Conservation (phyloP, 2,113 vertebrate species). For the Perognathus longimembris region DNA sequence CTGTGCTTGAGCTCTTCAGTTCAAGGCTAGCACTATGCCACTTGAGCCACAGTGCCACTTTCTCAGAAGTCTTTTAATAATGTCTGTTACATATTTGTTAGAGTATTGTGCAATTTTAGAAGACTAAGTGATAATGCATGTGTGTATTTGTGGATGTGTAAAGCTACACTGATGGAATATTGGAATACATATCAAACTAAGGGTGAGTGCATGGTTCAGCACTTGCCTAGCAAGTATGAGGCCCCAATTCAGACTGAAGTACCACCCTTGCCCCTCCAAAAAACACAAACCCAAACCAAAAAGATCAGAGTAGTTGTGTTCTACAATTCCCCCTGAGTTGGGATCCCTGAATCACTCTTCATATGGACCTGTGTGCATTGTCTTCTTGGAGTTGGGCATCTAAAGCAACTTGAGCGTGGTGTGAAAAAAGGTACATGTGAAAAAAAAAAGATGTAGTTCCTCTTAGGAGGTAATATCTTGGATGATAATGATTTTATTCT, state of each 20-base stretch:
- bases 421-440: background rate
- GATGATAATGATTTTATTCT: conserved; percentile 11
- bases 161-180: background rate
- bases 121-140: background rate
- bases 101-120: conserved; percentile 33
- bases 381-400: background rate
- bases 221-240: no score
- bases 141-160: conserved; percentile 9
- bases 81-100: background rate
- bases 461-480: background rate
- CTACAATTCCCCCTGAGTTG: background rate
- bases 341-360: background rate
- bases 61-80: no score
- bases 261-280: no score
- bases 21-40: no score
- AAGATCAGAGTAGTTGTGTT: no score
- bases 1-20: no score
- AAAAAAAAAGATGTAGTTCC: background rate
- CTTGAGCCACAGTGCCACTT: no score
- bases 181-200: background rate
- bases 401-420: background rate
- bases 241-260: no score
- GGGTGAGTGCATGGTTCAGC: no score
- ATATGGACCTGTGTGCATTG: background rate
- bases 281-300: no score